A percentile compares a stretch with the other conserved stretches of the same genome.
phyloP scores from a whole-genome alignment of 2,113 vertebrate species.

The Oncorhynchus tshawytscha region DNA sequence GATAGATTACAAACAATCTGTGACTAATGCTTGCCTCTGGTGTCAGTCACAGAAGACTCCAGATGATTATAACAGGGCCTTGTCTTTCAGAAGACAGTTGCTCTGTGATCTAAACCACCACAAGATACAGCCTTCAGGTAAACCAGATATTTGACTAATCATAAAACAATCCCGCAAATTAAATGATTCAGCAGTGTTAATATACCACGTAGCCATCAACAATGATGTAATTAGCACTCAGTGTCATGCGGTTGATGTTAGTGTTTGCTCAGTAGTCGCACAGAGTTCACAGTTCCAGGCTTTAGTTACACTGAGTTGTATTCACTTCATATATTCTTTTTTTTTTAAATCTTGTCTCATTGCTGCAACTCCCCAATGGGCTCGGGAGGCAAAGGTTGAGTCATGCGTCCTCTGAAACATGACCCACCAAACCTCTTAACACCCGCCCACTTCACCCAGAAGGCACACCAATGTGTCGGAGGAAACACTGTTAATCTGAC shows the following conservation, averaged over 20 bases:
- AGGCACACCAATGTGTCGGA: too few relatives aligned
- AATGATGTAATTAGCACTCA: constrained; percentile 43
- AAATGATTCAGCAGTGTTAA: constrained; percentile 51
- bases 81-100: background rate
- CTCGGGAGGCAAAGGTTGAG: too few relatives aligned
- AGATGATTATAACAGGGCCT: constrained; percentile 7
- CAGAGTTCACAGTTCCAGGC: background rate
- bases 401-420: too few relatives aligned
- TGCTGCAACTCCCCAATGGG: too few relatives aligned
- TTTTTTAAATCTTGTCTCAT: too few relatives aligned
- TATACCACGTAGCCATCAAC: constrained; percentile 56
- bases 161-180: constrained; percentile 55
- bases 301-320: too few relatives aligned
- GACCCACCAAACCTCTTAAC: too few relatives aligned
- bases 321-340: too few relatives aligned
- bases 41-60: constrained; percentile 17
- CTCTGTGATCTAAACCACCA: constrained; percentile 10
- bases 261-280: constrained; percentile 41
- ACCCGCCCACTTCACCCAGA: too few relatives aligned
- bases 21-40: background rate
- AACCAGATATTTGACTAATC: constrained; percentile 49
- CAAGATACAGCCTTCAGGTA: constrained; percentile 33
- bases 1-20: constrained; percentile 21
- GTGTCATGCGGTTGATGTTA: constrained; percentile 26
- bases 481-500: too few relatives aligned